Evolutionary conservation across 2,888 invertebrate species (phyloP).

Genomic region (Drosophila histrio): DNA sequence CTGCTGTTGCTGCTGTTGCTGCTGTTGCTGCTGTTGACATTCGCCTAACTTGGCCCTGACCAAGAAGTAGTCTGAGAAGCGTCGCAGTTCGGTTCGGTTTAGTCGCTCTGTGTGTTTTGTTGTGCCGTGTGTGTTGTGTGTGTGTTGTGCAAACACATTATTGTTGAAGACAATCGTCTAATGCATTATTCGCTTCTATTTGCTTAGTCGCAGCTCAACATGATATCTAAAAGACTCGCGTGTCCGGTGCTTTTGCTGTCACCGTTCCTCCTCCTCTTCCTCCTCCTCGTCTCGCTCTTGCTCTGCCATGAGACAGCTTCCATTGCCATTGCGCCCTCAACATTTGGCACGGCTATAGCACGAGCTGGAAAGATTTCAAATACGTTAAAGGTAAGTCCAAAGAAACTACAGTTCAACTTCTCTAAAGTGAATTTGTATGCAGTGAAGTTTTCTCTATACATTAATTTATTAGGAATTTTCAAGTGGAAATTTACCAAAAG

Average conservation of each 20-base stretch:
- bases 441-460: not conserved
- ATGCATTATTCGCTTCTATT: slow-evolving; percentile 67
- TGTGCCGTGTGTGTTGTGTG: not conserved
- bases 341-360: slow-evolving; percentile 84
- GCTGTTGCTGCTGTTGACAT: slow-evolving; percentile 64
- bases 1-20: slow-evolving; percentile 4
- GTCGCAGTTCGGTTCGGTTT: slow-evolving; percentile 36
- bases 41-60: slow-evolving; percentile 72
- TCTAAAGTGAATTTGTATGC: not conserved
- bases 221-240: slow-evolving; percentile 58
- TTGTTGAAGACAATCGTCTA: slow-evolving; percentile 46
- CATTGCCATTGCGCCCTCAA: slow-evolving; percentile 84
- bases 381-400: slow-evolving; percentile 82
- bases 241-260: slow-evolving; percentile 32
- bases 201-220: slow-evolving; percentile 56
- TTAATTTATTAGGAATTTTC: too few species aligned
- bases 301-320: slow-evolving; percentile 60
- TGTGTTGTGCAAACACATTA: slow-evolving; percentile 53
- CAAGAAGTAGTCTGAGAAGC: slow-evolving; percentile 72
- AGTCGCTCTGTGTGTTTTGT: slow-evolving; percentile 6
- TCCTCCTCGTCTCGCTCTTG: slow-evolving; percentile 42
- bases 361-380: slow-evolving; percentile 84
- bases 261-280: slow-evolving; percentile 29
- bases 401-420: not conserved
- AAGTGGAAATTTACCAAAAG: too few species aligned